Base-by-base conservation (phyloP, 2,797 vertebrate genomes). In the Rhinophrynus dorsalis region DNA sequence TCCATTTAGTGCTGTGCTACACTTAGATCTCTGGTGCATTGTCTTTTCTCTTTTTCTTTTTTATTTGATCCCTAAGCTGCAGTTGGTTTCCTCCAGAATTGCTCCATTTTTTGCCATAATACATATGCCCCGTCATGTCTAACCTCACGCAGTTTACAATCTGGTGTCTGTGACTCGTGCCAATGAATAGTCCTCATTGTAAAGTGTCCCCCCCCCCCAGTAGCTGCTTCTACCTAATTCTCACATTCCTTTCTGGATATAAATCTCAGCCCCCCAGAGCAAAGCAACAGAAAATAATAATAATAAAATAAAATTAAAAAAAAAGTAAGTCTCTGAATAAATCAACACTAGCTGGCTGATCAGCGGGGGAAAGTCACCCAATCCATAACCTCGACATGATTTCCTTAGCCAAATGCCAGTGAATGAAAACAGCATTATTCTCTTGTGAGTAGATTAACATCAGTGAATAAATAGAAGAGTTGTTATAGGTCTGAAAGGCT, bases 131-230 rank as follows among this genome's bases (percentile, higher is more conserved):
- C n/a, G n/a, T n/a, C 3, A 35, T 77, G 79, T 84, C 51, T 78
- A 81, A 60, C 44, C 74, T 54, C 74, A 78, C 74, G 73, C 63
- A 66, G 73, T 78, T 81, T 77, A 74, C 80, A 59, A 75, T 76
- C 44, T 23, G 74, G 62, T n/a, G n/a, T 58, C 81, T 78, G 62
- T 65, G 65, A 47, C 63, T 3, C 67, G 74, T 84, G 77, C n/a
- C n/a, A 30, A 85, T 87, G 82, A 86, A 84, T 84, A 76, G 64
- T 72, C 61, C 76, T 77, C 81, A 84, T 85, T 86, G 82, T 87
- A 71, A 81, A 79, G n/a, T 1, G 23, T 76, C n/a, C n/a, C n/a
- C n/a, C n/a, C n/a, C n/a, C n/a, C 75, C 74, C 62, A 75, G 80
- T 74, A 0, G 20, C 1, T 70, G 75, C 75, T 73, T 76, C 75